Conservation (phyloP, 2,888 invertebrate species). For the Busseola fusca region DNA sequence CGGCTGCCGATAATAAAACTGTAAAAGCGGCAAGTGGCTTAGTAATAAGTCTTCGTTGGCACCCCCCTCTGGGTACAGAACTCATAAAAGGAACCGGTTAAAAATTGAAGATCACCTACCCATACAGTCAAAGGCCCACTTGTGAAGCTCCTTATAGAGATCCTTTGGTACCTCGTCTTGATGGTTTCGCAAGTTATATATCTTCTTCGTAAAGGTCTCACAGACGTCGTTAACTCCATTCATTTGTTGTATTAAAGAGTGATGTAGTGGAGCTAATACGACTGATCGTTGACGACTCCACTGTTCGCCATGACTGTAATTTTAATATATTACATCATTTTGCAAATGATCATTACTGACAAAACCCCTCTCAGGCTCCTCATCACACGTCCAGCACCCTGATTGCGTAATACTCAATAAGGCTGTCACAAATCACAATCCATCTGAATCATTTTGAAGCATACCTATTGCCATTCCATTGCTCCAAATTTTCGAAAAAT, state of each 20-base stretch:
- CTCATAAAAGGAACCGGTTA: not conserved
- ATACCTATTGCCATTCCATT: no score
- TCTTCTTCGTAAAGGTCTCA: constrained; percentile 78
- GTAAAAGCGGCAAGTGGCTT: not conserved
- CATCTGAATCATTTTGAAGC: no score
- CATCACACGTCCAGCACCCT: not conserved
- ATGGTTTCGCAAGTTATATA: constrained; percentile 88
- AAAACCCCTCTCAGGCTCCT: not conserved
- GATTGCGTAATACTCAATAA: no score
- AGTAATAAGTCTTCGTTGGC: not conserved
- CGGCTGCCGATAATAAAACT: not conserved
- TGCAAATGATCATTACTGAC: not conserved
- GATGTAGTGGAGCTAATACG: constrained; percentile 84
- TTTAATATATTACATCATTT: not conserved
- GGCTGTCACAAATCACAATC: no score
- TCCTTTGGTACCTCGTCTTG: constrained; percentile 90
- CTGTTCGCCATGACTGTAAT: constrained; percentile 87
- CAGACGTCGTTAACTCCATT: constrained; percentile 81
- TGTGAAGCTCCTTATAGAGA: constrained; percentile 89
- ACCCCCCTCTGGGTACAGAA: not conserved
- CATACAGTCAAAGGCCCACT: constrained; percentile 92
- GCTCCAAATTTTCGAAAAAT: no score
- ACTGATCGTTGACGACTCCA: constrained; percentile 89
- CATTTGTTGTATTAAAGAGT: constrained; percentile 74
- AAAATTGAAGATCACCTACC: constrained; percentile 70